Base-by-base conservation (phyloP, 2,113 vertebrate genomes). In the Atrichornis clamosus region DNA sequence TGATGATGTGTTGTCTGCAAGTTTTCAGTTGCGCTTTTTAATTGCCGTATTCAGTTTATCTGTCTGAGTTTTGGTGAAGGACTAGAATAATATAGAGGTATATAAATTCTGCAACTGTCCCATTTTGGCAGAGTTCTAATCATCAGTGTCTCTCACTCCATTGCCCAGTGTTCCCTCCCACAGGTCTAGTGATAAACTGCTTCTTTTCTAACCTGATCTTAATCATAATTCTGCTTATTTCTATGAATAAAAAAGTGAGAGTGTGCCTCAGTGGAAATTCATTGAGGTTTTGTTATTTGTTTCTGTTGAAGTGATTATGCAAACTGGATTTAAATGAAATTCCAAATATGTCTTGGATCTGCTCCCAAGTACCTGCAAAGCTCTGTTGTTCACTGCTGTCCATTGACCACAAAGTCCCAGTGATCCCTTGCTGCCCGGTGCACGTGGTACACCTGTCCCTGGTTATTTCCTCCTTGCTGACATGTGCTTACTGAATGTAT, bases 371-470 rank as follows among this genome's bases (percentile, higher is more conserved):
- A 27, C 44, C 53, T 86, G 32, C 27, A 68, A 47, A 76, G 16
- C 28, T 83, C 11, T 1, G 0, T 9, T 26, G 13, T 50, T 91
- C 19, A 4, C 12, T 55, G 24, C 14, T 16, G 3, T 47, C 44
- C 1, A 1, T 37, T n/a, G 20, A 19, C 27, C 35, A 16, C 6
- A 53, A 73, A 73, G 32, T 9, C 10, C 3, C 28, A 53, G 21
- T 26, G 39, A 67, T 24, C 53, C 15, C 32, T 65, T 37, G 21
- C 7, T 83, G 26, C 5, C n/a, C 21, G 69, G 22, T 4, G 24
- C 18, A 30, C 2, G 2, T 19, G 56, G 27, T 0, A 2, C 26
- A 17, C 8, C 11, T 0, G 0, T 17, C 13, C 32, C 24, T 39
- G 21, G 4, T 65, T 55, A 30, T 37, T 62, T 74, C 28, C 65